These are phyloP conservation scores for Chelon auratus DNA, from an alignment of 2,797 vertebrate species.

Conservation along the genomic window DNA sequence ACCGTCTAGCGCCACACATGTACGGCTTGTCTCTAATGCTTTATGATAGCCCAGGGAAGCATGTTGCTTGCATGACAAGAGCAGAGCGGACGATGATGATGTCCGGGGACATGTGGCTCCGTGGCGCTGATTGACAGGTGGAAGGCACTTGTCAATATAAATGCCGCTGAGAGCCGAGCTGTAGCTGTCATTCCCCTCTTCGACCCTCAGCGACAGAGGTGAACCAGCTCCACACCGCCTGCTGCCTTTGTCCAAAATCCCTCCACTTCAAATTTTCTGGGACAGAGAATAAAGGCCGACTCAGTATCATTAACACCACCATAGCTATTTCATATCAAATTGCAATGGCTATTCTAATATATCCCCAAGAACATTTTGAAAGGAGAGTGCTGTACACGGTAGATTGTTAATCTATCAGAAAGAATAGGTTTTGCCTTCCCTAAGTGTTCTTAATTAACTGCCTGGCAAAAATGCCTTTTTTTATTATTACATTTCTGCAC, in stretches of 20 bases:
- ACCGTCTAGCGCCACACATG: slow-evolving; percentile 53
- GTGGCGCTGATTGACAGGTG: slow-evolving; percentile 66
- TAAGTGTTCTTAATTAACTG: slow-evolving; percentile 54
- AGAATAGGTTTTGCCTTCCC: slow-evolving; percentile 39
- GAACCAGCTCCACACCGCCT: slow-evolving; percentile 6
- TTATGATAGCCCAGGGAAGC: slow-evolving; percentile 41
- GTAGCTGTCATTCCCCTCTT: slow-evolving; percentile 43
- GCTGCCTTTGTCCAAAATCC: slow-evolving; percentile 20
- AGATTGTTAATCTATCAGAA: slow-evolving; percentile 43
- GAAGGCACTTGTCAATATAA: slow-evolving; percentile 64
- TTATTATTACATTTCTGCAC: slow-evolving; percentile 48
- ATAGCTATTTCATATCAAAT: slow-evolving; percentile 13
- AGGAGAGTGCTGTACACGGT: slow-evolving; percentile 13
- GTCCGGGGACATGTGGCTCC: slow-evolving; percentile 42
- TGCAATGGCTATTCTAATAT: slow-evolving; percentile 23
- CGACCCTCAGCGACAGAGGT: slow-evolving; percentile 36
- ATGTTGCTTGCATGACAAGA: slow-evolving; percentile 50
- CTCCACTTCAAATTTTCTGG: slow-evolving; percentile 30
- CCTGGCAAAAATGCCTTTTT: slow-evolving; percentile 41
- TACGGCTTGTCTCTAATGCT: slow-evolving; percentile 52
- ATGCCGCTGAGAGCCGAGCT: slow-evolving; percentile 39
- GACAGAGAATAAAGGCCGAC: slow-evolving; percentile 10
- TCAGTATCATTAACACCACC: slow-evolving; percentile 14
- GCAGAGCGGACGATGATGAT: slow-evolving; percentile 57
- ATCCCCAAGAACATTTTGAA: slow-evolving; percentile 30